phyloP scores from a whole-genome alignment of 2,797 vertebrate species.

The Gorsachius magnificus region DNA sequence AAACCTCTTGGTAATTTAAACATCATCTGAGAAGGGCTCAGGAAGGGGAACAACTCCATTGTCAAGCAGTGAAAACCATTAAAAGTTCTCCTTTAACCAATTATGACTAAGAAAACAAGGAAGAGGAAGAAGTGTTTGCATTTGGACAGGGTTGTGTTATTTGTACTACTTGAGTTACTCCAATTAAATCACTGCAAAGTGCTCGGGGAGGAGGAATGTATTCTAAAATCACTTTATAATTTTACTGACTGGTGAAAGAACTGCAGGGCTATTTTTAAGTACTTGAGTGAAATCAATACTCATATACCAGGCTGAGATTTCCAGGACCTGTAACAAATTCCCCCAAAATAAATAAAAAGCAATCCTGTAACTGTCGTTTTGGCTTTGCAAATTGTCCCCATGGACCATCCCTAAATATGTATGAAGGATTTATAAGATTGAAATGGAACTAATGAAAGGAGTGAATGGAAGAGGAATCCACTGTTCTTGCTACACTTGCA shows the following conservation, averaged over 20 bases:
- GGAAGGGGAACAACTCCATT: neutral
- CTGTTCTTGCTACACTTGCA: neutral
- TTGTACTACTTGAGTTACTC: neutral
- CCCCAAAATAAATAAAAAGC: neutral
- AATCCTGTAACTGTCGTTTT: neutral
- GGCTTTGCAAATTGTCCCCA: neutral
- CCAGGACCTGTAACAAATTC: neutral
- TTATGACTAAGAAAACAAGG: neutral
- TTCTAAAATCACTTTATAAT: neutral
- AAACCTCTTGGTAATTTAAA: neutral
- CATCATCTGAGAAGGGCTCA: neutral
- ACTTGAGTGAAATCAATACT: neutral
- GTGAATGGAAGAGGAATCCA: neutral
- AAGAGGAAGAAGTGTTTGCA: neutral
- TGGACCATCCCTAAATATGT: neutral
- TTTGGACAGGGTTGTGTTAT: neutral
- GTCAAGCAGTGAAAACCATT: neutral
- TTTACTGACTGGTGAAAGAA: neutral
- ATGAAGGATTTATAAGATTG: neutral
- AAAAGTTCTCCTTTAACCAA: neutral
- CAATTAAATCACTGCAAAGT: neutral
- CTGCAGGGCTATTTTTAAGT: neutral
- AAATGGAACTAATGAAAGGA: neutral
- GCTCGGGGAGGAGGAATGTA: neutral
- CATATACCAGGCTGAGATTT: neutral